Conservation (phyloP, 2,888 invertebrate genomes). For the Caenorhabditis sp. region DNA sequence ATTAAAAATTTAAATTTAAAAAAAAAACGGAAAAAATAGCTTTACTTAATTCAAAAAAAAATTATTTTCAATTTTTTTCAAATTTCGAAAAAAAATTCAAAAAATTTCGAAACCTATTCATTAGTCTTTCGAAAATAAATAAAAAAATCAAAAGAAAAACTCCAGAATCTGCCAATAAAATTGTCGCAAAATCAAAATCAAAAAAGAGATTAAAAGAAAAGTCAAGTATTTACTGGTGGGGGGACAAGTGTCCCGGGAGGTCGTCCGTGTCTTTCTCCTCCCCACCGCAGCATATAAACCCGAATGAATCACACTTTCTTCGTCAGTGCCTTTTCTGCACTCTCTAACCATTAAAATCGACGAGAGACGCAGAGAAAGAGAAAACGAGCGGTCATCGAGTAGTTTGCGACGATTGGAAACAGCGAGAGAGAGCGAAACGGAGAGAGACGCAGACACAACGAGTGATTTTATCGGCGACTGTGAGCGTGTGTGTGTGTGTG, state of each 20-base stretch:
- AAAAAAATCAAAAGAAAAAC: too few species aligned
- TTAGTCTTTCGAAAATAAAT: too few species aligned
- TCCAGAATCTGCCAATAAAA: too few species aligned
- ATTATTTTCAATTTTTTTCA: neutral
- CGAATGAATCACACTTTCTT: neutral
- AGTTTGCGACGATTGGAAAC: neutral
- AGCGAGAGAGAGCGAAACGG: conserved; percentile 3
- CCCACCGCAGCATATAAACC: neutral
- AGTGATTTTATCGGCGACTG: conserved; percentile 36
- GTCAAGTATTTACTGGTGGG: conserved; percentile 5
- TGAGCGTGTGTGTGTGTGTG: neutral
- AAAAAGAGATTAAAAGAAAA: neutral
- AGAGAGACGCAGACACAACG: conserved; percentile 33
- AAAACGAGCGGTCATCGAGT: too few species aligned
- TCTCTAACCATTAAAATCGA: too few species aligned
- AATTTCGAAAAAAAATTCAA: neutral
- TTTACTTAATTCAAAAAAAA: too few species aligned
- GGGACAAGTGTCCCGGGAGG: neutral
- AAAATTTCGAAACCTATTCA: too few species aligned
- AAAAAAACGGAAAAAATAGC: too few species aligned
- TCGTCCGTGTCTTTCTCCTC: conserved; percentile 3
- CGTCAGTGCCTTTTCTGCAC: neutral
- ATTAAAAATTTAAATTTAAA: too few species aligned
- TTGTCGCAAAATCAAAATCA: neutral
- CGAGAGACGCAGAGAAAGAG: conserved; percentile 16